These are phyloP conservation scores for Sanderia malayensis DNA, from an alignment of 30 jellyfish, hydroid and myxozoan species.

Conservation along the genomic window DNA sequence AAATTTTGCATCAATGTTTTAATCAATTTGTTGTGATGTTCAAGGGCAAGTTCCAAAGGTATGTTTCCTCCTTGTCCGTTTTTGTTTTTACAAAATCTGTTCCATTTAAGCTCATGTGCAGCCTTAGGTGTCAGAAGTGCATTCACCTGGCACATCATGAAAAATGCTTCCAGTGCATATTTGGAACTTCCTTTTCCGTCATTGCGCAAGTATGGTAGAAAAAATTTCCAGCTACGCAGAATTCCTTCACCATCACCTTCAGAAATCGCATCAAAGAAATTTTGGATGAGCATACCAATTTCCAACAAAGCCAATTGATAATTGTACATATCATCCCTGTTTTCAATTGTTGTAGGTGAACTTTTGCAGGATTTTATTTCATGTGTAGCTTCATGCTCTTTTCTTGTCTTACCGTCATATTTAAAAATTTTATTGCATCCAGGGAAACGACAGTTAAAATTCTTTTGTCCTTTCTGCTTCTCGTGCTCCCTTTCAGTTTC, in stretches of 20 bases:
- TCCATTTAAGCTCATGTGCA: constrained; percentile 31
- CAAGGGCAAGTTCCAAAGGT: not conserved
- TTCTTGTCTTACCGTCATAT: not conserved
- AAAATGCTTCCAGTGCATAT: constrained; percentile 48
- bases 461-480: constrained; percentile 14
- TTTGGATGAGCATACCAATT: constrained; percentile 21
- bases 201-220: constrained; percentile 24
- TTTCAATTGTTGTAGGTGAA: not conserved
- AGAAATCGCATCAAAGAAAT: constrained; percentile 35
- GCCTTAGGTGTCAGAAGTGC: constrained; percentile 32
- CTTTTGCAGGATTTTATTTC: not conserved
- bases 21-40: not conserved
- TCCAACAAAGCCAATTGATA: constrained; percentile 38
- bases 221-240: constrained; percentile 32
- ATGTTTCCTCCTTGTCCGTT: constrained; percentile 34
- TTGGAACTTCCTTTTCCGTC: constrained; percentile 37
- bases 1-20: constrained; percentile 26
- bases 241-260: constrained; percentile 46
- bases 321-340: not conserved
- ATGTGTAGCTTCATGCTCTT: not conserved
- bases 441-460: not conserved
- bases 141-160: constrained; percentile 21
- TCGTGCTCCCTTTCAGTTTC: constrained; percentile 18
- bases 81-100: constrained; percentile 19
- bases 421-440: not conserved